These are phyloP conservation scores for Protophormia terraenovae DNA, from an alignment of 2,888 invertebrate species.

Conservation along the genomic window DNA sequence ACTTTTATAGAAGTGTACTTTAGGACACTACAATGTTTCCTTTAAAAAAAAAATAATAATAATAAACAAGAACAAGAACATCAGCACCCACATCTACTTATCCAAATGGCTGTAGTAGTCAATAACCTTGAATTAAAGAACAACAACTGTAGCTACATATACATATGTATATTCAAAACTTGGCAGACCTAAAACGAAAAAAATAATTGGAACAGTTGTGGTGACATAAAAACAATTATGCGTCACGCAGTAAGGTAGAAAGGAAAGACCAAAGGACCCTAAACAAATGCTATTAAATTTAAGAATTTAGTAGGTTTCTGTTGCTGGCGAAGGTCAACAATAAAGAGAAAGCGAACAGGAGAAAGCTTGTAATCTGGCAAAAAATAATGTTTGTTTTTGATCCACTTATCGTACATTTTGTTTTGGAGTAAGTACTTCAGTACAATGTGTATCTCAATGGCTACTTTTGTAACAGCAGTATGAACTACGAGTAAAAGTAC, in stretches of 20 bases:
- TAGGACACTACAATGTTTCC: background rate
- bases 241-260: conserved; percentile 7
- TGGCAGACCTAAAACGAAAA: background rate
- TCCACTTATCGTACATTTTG: background rate
- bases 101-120: background rate
- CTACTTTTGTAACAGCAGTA: background rate
- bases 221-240: background rate
- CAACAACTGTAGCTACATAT: background rate
- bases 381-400: conserved; percentile 8
- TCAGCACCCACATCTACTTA: background rate
- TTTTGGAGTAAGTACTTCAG: background rate
- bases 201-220: background rate
- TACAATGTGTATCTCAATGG: conserved; percentile 8
- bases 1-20: conserved; percentile 19
- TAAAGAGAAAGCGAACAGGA: background rate
- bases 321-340: background rate
- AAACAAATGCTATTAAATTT: background rate
- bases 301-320: background rate
- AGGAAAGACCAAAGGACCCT: background rate
- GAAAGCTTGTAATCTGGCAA: background rate
- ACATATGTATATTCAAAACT: background rate
- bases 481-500: background rate
- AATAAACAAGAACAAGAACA: background rate
- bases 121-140: conserved; percentile 25
- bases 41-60: background rate